A percentile compares a stretch with the other conserved stretches of the same genome.
Evolutionary conservation across 2,797 vertebrate genomes (phyloP).

Genomic region (Pseudochirops corinnae): DNA sequence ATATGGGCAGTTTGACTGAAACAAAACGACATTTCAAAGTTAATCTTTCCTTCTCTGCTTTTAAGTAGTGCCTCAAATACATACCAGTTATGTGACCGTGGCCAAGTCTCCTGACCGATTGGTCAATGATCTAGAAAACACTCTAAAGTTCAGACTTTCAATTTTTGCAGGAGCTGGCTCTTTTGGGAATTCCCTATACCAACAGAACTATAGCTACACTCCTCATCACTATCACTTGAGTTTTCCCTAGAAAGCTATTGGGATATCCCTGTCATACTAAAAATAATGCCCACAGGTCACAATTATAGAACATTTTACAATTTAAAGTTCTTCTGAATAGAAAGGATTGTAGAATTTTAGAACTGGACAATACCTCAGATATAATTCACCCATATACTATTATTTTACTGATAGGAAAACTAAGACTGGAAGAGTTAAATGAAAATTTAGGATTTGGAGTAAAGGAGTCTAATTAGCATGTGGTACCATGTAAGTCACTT

Average conservation of each 20-base stretch:
- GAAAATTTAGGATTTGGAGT: not conserved
- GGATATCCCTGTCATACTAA: not conserved
- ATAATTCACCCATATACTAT: not conserved
- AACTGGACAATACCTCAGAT: not conserved
- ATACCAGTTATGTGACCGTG: not conserved
- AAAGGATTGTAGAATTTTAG: not conserved
- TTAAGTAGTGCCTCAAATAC: not conserved
- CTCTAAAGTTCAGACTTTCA: not conserved
- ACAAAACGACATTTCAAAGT: conserved; percentile 25
- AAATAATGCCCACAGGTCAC: not conserved
- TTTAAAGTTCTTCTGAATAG: not conserved
- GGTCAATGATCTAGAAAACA: not conserved
- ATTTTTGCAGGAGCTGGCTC: not conserved
- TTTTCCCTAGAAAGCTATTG: not conserved
- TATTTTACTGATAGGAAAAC: not conserved
- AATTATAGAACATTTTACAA: not conserved
- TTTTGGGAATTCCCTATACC: not conserved
- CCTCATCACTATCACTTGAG: not conserved
- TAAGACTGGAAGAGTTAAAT: not conserved
- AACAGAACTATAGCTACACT: not conserved
- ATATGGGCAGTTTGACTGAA: conserved; percentile 3
- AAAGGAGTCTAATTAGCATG: not conserved
- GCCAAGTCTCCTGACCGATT: not conserved
- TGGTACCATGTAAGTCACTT: not conserved
- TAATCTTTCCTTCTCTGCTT: not conserved